A percentile compares a stretch with the other conserved stretches of the same genome.
Evolutionary conservation across 1,140 invertebrate species (phyloP).

Genomic region (Camponotus pennsylvanicus): DNA sequence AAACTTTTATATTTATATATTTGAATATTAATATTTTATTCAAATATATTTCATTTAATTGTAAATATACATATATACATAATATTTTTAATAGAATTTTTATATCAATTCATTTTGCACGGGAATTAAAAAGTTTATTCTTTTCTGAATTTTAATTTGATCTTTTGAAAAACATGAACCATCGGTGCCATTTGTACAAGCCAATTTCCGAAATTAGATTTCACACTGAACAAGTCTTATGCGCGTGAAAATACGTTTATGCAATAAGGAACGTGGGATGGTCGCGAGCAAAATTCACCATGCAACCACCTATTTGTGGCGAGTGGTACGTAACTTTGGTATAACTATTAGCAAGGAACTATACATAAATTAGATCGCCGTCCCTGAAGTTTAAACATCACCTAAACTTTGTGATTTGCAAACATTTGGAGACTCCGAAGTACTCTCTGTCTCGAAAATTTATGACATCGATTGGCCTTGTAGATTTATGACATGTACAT

Average conservation of each 20-base stretch:
- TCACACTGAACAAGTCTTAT: conserved; percentile 16
- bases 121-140: background rate
- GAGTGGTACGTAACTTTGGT: conserved; percentile 33
- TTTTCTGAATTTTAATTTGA: background rate
- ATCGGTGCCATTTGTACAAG: background rate
- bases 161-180: background rate
- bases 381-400: conserved; percentile 15
- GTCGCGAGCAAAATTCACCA: conserved; percentile 14
- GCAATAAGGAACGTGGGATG: background rate
- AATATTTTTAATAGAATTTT: background rate
- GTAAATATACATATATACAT: background rate
- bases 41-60: background rate
- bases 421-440: background rate
- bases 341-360: conserved; percentile 31
- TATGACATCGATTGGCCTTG: background rate
- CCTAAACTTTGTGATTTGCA: conserved; percentile 18
- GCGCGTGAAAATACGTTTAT: conserved; percentile 4
- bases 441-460: conserved; percentile 19
- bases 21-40: background rate
- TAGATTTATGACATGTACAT: background rate
- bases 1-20: background rate
- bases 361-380: conserved; percentile 45
- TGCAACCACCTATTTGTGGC: conserved; percentile 39
- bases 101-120: background rate
- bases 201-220: background rate